Evolutionary conservation across 2,888 invertebrate genomes (phyloP), one percentile per base, ranked within the genome.

Genomic region (Seira musarum): DNA sequence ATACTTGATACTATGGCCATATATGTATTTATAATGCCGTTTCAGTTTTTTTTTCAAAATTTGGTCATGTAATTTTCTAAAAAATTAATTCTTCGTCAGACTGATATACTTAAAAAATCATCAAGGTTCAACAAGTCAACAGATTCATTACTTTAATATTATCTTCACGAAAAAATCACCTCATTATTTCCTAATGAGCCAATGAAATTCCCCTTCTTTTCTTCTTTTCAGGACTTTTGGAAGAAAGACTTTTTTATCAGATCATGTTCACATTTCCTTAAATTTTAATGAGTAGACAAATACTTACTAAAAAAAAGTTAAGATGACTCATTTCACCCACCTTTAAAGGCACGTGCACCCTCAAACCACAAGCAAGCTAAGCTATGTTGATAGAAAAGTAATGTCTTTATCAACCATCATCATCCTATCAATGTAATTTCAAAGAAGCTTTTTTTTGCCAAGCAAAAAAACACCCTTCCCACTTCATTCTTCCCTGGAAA

Each of bases 231-330:
- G 17, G 49, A 49, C 49, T 49, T 49, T 49, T 49, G 49, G 49
- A 3, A n/a, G 49, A 13, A 13, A n/a, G 15, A 13, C 40, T 40
- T 49, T 49, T 49, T 49, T 49, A n/a, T 30, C 30, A 30, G 30
- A 30, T 30, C 30, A 30, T 30, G 30, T 30, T 30, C 30, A 8
- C 30, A 13, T 49, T 49, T 49, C 49, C 17, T 49, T 49, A 49
- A 2, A n/a, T 49, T 49, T 49, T 49, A 49, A 49, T 49, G 49
- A 49, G 49, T n/a, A 49, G 49, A 49, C 17, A 49, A 49, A 49
- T 49, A 49, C 30, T 49, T n/a, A n/a, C n/a, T n/a, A n/a, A 49
- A n/a, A n/a, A 49, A 49, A n/a, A 49, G 49, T 49, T 49, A 15
- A 49, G 49, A 49, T 49, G 49, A 49, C 15, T 49, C 49, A 49